Evolutionary conservation across 2,888 invertebrate genomes (phyloP).

Genomic region (Idaea dimidiata): DNA sequence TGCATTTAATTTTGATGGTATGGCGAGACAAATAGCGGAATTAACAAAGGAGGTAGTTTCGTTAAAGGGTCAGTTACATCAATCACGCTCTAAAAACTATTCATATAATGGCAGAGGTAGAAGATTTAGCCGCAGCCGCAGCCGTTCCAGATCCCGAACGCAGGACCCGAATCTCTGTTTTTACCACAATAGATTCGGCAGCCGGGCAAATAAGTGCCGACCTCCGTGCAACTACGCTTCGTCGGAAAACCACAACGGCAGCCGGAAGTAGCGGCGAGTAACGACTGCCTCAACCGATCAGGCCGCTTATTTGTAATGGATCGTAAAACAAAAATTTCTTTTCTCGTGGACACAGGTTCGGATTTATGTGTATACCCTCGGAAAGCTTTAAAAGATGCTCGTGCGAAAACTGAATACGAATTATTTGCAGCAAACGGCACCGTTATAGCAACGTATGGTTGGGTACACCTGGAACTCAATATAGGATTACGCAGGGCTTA

Average conservation of each 20-base stretch:
- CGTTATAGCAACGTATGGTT: background rate
- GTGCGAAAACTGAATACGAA: background rate
- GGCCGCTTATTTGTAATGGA: constrained; percentile 2
- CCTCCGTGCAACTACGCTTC: constrained; percentile 26
- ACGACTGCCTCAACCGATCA: background rate
- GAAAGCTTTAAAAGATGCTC: background rate
- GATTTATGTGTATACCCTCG: background rate
- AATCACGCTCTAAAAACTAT: background rate
- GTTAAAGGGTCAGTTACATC: background rate
- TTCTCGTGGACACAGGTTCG: constrained; percentile 1
- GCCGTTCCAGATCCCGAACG: background rate
- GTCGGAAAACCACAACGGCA: constrained; percentile 27
- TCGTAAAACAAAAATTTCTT: background rate
- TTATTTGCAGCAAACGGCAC: background rate
- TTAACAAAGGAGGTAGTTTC: background rate
- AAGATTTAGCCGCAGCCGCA: background rate
- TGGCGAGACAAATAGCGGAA: constrained; percentile 5
- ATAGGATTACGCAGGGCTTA: constrained; percentile 8
- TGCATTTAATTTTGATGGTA: background rate
- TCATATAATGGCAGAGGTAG: background rate
- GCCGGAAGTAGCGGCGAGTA: constrained; percentile 32
- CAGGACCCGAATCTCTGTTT: constrained; percentile 15
- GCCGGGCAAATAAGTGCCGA: constrained; percentile 19
- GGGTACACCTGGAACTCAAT: background rate
- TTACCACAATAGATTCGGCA: constrained; percentile 22